Base-by-base conservation (phyloP, 2,113 vertebrate genomes). In the Varanus komodoensis region DNA sequence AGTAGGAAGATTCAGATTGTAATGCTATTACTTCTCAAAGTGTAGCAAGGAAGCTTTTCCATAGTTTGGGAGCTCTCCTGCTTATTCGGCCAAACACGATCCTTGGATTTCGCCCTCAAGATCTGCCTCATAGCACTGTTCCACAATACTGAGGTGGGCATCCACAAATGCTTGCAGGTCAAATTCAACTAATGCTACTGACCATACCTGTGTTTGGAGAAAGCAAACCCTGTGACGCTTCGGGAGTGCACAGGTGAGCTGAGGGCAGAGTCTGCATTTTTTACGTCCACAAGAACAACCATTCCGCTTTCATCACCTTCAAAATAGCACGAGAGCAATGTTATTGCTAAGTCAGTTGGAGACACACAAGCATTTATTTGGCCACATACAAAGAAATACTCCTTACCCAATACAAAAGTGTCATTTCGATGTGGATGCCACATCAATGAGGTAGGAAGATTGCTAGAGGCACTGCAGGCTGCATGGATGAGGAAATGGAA, bases 341-440 rank as follows among this genome's bases (percentile, higher is more conserved):
- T 25, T 73, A 82, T 79, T 32, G 74, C 61, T 9, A 91, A 67
- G 21, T 7, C 52, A 11, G 69, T 17, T 0, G 1, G 6, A 74
- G 0, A 14, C 82, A 82, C 4, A n/a, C 14, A 2, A 8, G 50
- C 25, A n/a, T 85, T 67, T 8, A 44, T 32, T 14, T 32, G 21
- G 2, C 52, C 61, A 69, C 19, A 12, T 25, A 8, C 54, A 23
- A 2, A 57, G 4, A 29, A 71, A 21, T 3, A 6, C 1, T 74
- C 52, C 96, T 97, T 98, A 99, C 99, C 99, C 89, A 99, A 97
- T 90, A 97, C 98, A 87, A 99, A 97, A 68, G 96, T 96, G 94
- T 98, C 98, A 80, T 95, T 98, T 92, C 98, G 98, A 92, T 98
- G 97, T 89, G 98, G 98, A 95, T 99, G 98, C 99, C 99, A 99